phyloP scores from a whole-genome alignment of 2,888 invertebrate genomes.

The Pimpla rufipes region DNA sequence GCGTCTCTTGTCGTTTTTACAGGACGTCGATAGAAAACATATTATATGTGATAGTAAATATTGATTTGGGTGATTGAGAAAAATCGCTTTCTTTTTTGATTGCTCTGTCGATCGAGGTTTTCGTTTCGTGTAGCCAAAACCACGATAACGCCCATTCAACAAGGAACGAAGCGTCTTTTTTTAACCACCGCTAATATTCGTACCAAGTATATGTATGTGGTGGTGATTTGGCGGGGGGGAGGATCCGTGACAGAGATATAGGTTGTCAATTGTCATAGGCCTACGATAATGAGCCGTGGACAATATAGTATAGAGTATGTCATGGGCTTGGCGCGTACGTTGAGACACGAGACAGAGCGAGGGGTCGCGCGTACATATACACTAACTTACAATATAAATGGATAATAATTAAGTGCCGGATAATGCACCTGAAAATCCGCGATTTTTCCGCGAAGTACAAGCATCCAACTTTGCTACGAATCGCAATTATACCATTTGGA shows the following conservation, averaged over 20 bases:
- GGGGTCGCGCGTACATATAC: constrained; percentile 39
- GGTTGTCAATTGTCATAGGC: constrained; percentile 78
- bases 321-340: constrained; percentile 67
- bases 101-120: no score
- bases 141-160: no score
- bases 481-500: constrained; percentile 41
- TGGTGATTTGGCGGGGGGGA: constrained; percentile 33
- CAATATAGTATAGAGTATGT: constrained; percentile 73
- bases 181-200: constrained; percentile 20
- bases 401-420: constrained; percentile 68
- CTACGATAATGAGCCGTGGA: constrained; percentile 75
- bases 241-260: constrained; percentile 60
- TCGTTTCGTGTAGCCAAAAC: no score
- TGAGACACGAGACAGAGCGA: constrained; percentile 37
- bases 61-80: no score
- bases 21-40: constrained; percentile 36
- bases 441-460: constrained; percentile 58
- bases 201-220: no score
- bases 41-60: constrained; percentile 32
- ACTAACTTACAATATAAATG: constrained; percentile 48
- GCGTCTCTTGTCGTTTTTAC: constrained; percentile 51
- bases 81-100: no score
- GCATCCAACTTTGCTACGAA: constrained; percentile 30
- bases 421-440: constrained; percentile 52
- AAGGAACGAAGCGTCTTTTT: no score